Evolutionary conservation across 2,888 invertebrate genomes (phyloP).

Genomic region (Cylindroiulus punctatus): DNA sequence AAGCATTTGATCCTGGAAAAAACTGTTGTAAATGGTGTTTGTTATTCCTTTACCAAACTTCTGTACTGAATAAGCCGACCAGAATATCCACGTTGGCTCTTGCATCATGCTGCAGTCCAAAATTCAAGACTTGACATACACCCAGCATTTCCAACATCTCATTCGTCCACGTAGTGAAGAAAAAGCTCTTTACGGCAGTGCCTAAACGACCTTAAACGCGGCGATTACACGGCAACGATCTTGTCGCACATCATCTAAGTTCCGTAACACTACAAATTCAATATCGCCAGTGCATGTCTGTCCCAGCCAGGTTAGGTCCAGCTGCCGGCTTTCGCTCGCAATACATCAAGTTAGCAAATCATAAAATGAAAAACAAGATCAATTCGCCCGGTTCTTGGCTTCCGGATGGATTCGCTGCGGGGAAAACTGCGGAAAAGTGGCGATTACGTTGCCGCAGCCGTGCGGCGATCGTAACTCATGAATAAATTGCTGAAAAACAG

Average conservation of each 20-base stretch:
- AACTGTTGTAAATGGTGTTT: too few relatives aligned
- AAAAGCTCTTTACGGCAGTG: background rate
- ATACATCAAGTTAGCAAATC: background rate
- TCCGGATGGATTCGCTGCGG: background rate
- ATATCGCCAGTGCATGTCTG: slow-evolving; percentile 12
- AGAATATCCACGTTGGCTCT: background rate
- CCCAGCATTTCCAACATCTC: background rate
- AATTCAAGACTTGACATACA: background rate
- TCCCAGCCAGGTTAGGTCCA: background rate
- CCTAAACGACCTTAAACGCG: slow-evolving; percentile 13
- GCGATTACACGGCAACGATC: background rate
- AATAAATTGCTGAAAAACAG: background rate
- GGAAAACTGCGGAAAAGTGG: background rate
- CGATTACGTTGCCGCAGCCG: background rate
- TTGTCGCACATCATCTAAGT: background rate
- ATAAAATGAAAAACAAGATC: slow-evolving; percentile 4
- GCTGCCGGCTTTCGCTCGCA: background rate
- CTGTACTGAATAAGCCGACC: too few relatives aligned
- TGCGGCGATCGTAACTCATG: slow-evolving; percentile 19
- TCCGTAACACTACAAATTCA: background rate
- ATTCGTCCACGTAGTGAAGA: background rate
- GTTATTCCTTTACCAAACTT: too few relatives aligned
- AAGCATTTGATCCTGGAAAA: too few relatives aligned
- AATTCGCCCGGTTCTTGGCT: background rate
- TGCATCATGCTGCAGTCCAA: background rate